Evolutionary conservation across 2,113 vertebrate genomes (phyloP).

Genomic region (Podocnemis expansa): DNA sequence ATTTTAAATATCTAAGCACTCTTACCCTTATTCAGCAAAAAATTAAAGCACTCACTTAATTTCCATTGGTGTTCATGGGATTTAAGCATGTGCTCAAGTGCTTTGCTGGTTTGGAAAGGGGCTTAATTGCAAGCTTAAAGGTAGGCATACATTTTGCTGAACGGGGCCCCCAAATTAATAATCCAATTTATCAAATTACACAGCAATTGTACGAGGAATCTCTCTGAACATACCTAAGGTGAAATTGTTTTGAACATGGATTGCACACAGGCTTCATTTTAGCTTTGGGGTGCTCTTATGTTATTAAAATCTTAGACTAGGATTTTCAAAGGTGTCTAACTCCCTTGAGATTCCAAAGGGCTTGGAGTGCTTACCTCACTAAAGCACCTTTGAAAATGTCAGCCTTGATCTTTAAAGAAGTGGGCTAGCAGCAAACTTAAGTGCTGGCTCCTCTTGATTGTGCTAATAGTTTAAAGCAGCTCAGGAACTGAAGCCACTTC

Average conservation of each 20-base stretch:
- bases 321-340: neutral
- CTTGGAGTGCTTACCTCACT: neutral
- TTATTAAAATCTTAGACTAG: conserved; percentile 45
- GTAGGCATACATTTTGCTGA: neutral
- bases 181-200: neutral
- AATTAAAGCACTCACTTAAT: neutral
- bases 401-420: conserved; percentile 42
- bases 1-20: neutral
- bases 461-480: neutral
- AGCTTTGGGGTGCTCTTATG: conserved; percentile 48
- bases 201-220: conserved; percentile 12
- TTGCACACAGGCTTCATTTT: neutral
- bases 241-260: neutral
- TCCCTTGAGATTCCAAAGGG: neutral
- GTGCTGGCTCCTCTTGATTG: neutral
- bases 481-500: conserved; percentile 54
- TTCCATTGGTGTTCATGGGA: neutral
- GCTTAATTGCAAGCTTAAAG: neutral
- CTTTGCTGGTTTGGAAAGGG: neutral
- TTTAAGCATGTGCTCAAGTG: neutral
- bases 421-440: neutral
- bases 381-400: conserved; percentile 2
- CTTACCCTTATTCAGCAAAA: neutral
- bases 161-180: neutral
- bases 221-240: neutral